These are phyloP conservation scores for Apodemia zela DNA, from an alignment of 2,888 invertebrate genomes.

Conservation along the genomic window DNA sequence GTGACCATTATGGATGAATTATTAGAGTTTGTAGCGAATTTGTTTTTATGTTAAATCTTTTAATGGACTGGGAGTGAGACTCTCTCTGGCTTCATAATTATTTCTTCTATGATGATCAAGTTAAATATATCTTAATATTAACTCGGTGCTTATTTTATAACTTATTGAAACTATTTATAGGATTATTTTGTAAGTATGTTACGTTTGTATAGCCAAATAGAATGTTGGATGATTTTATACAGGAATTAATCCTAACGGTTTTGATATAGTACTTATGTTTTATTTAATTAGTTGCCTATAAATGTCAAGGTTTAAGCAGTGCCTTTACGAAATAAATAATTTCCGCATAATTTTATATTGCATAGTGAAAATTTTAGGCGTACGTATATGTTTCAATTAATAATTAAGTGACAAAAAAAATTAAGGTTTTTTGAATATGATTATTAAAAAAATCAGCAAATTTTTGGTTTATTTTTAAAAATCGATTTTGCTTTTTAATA, in stretches of 20 bases:
- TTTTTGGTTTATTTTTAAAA: too few relatives aligned
- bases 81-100: not conserved
- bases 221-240: not conserved
- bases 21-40: too few relatives aligned
- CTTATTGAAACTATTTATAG: slow-evolving; percentile 2
- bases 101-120: not conserved
- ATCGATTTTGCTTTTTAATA: too few relatives aligned
- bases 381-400: not conserved
- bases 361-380: not conserved
- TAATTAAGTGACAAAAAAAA: too few relatives aligned
- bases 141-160: slow-evolving; percentile 1
- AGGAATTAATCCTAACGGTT: slow-evolving; percentile 3
- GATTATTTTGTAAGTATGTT: not conserved
- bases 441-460: too few relatives aligned
- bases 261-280: not conserved
- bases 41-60: too few relatives aligned
- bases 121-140: not conserved
- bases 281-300: too few relatives aligned
- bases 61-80: too few relatives aligned
- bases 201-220: slow-evolving; percentile 6
- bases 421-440: too few relatives aligned
- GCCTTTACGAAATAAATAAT: not conserved
- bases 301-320: too few relatives aligned
- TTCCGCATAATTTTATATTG: not conserved
- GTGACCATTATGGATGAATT: not conserved